Conservation (phyloP, 2,888 invertebrate species). For the Tipula helvola region DNA sequence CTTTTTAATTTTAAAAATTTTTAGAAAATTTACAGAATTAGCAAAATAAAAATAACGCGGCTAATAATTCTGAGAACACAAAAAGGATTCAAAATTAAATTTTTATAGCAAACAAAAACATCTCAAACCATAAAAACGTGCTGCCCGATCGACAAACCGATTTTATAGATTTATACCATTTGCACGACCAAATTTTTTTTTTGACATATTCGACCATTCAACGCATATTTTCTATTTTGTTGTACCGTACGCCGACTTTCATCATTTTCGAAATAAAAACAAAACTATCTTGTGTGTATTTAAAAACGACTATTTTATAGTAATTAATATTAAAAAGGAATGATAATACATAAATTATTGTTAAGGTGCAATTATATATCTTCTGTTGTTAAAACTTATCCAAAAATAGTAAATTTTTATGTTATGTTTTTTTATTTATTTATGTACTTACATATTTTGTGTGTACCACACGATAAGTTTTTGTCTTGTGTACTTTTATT, state of each 20-base stretch:
- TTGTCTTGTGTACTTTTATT: neutral
- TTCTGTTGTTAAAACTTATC: neutral
- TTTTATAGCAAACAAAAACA: too few species aligned
- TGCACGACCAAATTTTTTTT: neutral
- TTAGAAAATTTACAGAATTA: too few species aligned
- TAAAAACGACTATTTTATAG: neutral
- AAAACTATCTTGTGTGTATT: neutral
- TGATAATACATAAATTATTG: neutral
- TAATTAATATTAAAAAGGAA: neutral
- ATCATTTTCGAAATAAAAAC: neutral
- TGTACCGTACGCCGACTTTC: neutral
- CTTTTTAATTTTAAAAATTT: too few species aligned
- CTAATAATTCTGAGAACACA: too few species aligned
- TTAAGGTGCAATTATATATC: conserved; percentile 6
- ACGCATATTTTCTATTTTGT: neutral
- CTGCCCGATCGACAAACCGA: neutral
- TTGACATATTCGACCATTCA: neutral
- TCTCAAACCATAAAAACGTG: neutral
- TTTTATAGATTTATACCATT: neutral
- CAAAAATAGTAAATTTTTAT: neutral
- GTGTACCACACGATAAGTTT: neutral
- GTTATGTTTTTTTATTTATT: neutral
- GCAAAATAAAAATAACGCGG: too few species aligned
- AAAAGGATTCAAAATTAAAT: too few species aligned
- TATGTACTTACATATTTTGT: neutral